Base-by-base conservation (phyloP, 2,113 vertebrate species). In the Chauna torquata region DNA sequence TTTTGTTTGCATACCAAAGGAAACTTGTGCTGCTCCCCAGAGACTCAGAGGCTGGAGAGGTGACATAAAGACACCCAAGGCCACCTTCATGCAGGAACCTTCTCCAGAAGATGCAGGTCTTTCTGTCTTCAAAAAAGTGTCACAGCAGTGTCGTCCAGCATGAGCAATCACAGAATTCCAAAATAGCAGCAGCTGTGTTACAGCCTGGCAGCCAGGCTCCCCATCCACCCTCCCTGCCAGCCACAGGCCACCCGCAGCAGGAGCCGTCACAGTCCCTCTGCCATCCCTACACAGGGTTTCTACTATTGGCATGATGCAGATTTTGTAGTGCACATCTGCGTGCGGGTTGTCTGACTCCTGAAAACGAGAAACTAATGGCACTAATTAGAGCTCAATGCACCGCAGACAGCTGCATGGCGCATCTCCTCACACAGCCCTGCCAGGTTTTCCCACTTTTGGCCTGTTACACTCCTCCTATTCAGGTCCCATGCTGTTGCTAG, bases 61-160 rank as follows among this genome's bases (percentile, higher is more conserved):
- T 50, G n/a, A 77, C 16, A 5, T 9, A 81, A 65, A 71, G 11
- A 2, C 11, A 47, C 5, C 1, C 8, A 49, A 18, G 8, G 5
- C 9, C 16, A 32, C 4, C 12, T 45, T 62, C 16, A 32, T 19
- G 12, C 5, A n/a, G 45, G 42, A 57, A 9, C 3, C 5, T 47
- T 14, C 1, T 4, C 17, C 10, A 45, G 15, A 61, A 78, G 2
- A 5, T 40, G 8, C 3, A 5, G 19, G 5, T 24, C 18, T 44
- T 80, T 76, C 8, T 76, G 3, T 32, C 16, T 28, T 50, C 15
- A 36, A 15, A 22, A 17, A 20, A 27, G 7, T 49, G 17, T 10
- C 6, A 1, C 0, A 0, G 22, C 44, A 68, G 6, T 49, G 9
- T 32, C 5, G 25, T 8, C 20, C 5, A 9, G 1, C 4, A 5